Conservation (phyloP, 2,888 invertebrate genomes). For the Diogma glabrata region DNA sequence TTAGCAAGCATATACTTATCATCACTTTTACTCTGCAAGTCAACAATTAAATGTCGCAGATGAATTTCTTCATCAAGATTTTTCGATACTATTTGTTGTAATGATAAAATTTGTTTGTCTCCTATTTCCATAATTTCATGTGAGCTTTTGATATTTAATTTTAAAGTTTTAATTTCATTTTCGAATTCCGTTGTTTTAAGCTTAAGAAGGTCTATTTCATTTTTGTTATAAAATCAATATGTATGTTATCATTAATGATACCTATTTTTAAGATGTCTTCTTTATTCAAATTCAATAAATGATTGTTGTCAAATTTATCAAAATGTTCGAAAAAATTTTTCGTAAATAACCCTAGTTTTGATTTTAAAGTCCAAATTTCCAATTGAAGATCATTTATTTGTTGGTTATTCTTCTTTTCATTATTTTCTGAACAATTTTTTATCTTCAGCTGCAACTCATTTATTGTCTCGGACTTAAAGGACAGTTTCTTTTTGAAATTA, state of each 20-base stretch:
- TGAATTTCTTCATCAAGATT: slow-evolving; percentile 35
- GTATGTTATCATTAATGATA: slow-evolving; percentile 29
- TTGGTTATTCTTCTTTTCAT: slow-evolving; percentile 3
- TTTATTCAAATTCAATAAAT: slow-evolving; percentile 5
- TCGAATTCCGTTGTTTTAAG: slow-evolving; percentile 28
- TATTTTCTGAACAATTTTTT: not conserved
- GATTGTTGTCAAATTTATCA: not conserved
- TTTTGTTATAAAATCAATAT: slow-evolving; percentile 29
- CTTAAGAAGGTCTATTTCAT: slow-evolving; percentile 23
- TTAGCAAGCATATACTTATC: slow-evolving; percentile 33
- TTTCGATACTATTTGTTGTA: slow-evolving; percentile 32
- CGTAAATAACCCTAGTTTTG: not conserved
- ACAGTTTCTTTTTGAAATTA: not conserved
- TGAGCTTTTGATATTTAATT: slow-evolving; percentile 6
- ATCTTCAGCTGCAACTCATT: slow-evolving; percentile 7
- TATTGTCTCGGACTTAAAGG: not conserved
- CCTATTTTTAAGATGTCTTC: slow-evolving; percentile 19
- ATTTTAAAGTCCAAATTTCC: slow-evolving; percentile 6
- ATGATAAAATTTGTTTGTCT: slow-evolving; percentile 27
- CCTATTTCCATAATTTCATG: slow-evolving; percentile 10
- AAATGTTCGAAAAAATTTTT: slow-evolving; percentile 1
- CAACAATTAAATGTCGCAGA: slow-evolving; percentile 34
- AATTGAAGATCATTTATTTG: not conserved
- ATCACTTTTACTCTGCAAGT: slow-evolving; percentile 32
- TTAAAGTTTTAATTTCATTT: slow-evolving; percentile 9